Percentiles rank a stretch among this genome's conserved stretches.
Conservation (phyloP, 2,888 invertebrate species). For the Aphodius granarius region DNA sequence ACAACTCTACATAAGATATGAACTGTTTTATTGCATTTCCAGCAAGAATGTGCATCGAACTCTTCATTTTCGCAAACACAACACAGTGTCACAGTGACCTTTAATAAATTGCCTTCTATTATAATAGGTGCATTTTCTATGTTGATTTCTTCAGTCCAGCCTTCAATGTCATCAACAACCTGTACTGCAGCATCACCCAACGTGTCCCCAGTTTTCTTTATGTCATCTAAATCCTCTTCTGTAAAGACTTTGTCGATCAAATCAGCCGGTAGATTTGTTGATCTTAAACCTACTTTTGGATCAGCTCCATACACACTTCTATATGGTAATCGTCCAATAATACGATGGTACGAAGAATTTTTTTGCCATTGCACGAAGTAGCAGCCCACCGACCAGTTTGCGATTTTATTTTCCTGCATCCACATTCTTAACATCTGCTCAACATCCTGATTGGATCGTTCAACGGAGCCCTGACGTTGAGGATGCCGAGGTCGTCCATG, state of each 20-base stretch:
- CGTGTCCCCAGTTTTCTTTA: too few relatives aligned
- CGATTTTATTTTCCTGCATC: slow-evolving; percentile 36
- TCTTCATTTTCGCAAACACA: too few relatives aligned
- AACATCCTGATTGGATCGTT: slow-evolving; percentile 40
- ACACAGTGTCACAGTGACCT: too few relatives aligned
- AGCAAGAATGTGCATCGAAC: too few relatives aligned
- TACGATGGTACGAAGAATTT: slow-evolving; percentile 32
- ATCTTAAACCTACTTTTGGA: slow-evolving; percentile 21
- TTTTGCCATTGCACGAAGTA: slow-evolving; percentile 32
- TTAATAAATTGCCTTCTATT: too few relatives aligned
- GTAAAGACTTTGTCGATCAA: not conserved
- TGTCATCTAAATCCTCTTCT: not conserved
- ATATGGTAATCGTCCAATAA: slow-evolving; percentile 31
- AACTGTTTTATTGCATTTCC: too few relatives aligned
- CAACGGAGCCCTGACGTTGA: slow-evolving; percentile 34
- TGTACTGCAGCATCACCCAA: too few relatives aligned
- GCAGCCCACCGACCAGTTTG: slow-evolving; percentile 36
- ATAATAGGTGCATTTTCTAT: too few relatives aligned
- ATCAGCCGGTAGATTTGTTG: not conserved
- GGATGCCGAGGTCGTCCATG: slow-evolving; percentile 38
- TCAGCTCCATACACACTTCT: slow-evolving; percentile 33
- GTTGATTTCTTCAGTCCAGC: too few relatives aligned
- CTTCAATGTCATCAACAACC: too few relatives aligned
- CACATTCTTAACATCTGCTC: slow-evolving; percentile 40
- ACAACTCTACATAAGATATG: too few relatives aligned